Percentiles rank a stretch among this genome's conserved stretches.
These are phyloP conservation scores for Salvelinus fontinalis DNA, from an alignment of 2,113 vertebrate species.

Conservation along the genomic window DNA sequence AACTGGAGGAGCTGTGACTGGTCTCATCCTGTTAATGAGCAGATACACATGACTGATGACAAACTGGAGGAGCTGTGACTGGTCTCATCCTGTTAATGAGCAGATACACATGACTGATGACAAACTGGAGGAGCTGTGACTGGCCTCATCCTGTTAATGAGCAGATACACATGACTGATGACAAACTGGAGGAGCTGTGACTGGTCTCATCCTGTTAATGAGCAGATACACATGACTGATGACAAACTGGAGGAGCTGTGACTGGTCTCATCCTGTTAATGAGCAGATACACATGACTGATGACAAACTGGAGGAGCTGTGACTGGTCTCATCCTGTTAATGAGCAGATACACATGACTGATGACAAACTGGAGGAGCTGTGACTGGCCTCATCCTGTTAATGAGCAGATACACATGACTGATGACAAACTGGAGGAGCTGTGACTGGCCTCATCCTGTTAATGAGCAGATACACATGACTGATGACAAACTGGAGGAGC, in stretches of 20 bases:
- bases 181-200: constrained; percentile 79
- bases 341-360: not conserved
- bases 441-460: constrained; percentile 78
- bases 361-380: constrained; percentile 82
- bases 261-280: constrained; percentile 77
- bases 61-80: constrained; percentile 77
- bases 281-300: not conserved
- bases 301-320: constrained; percentile 81
- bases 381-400: constrained; percentile 77
- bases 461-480: not conserved
- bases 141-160: constrained; percentile 76
- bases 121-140: constrained; percentile 78
- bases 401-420: not conserved
- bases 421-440: constrained; percentile 83
- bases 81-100: constrained; percentile 75
- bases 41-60: constrained; percentile 57
- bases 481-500: constrained; percentile 82
- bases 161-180: constrained; percentile 37
- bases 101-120: constrained; percentile 55
- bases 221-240: not conserved
- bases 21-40: constrained; percentile 75
- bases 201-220: constrained; percentile 77
- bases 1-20: constrained; percentile 76
- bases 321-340: constrained; percentile 77
- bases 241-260: constrained; percentile 82